Conservation (phyloP, 2,888 invertebrate genomes). For the Sepioteuthis lessoniana region DNA sequence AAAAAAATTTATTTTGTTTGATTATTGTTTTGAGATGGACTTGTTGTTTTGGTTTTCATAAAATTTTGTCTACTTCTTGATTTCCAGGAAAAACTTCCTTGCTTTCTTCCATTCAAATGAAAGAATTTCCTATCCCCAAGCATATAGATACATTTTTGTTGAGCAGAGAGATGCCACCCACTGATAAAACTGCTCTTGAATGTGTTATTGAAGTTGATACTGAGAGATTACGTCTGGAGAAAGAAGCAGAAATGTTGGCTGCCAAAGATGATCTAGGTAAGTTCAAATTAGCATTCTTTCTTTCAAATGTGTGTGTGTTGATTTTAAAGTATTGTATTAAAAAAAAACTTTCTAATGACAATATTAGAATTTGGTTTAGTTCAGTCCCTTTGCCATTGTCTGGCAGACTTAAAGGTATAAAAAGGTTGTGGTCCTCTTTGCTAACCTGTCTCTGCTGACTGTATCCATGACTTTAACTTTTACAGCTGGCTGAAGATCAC, state of each 20-base stretch:
- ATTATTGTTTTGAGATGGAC: no score
- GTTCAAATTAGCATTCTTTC: neutral
- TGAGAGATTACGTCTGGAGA: slow-evolving; percentile 91
- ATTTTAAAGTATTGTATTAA: neutral
- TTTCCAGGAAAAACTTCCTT: slow-evolving; percentile 90
- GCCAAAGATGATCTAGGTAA: slow-evolving; percentile 88
- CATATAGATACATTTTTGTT: slow-evolving; percentile 98
- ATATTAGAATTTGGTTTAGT: no score
- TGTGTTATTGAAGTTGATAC: slow-evolving; percentile 99
- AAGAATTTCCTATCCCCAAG: slow-evolving; percentile 95
- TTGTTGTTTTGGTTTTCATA: no score
- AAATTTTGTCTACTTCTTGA: neutral
- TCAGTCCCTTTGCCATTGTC: no score
- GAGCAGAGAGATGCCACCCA: slow-evolving; percentile 98
- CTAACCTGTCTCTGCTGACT: no score
- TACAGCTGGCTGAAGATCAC: no score
- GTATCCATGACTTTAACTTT: no score
- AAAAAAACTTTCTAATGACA: neutral
- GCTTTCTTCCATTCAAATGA: slow-evolving; percentile 90
- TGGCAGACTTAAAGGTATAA: no score
- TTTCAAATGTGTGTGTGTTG: no score
- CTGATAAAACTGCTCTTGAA: slow-evolving; percentile 94
- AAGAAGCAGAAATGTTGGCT: slow-evolving; percentile 90
- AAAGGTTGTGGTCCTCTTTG: no score
- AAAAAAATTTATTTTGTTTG: no score